Percentiles rank a stretch among this genome's conserved stretches.
phyloP scores from a whole-genome alignment of 2,797 vertebrate species.

The Rhabdophis nuchalis region DNA sequence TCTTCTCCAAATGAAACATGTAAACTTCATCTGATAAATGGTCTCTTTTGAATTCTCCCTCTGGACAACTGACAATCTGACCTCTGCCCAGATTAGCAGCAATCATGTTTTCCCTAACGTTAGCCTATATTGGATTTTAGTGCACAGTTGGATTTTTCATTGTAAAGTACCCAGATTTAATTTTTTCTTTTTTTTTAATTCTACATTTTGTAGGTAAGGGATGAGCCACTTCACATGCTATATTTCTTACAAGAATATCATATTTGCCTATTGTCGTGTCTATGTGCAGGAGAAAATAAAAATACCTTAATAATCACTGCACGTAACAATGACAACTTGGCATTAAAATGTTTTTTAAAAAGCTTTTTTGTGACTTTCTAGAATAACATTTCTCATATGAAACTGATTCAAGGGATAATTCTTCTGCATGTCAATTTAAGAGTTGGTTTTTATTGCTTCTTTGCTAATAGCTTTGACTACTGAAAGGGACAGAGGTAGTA shows the following conservation, averaged over 20 bases:
- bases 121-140: neutral
- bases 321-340: neutral
- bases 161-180: conserved; percentile 12
- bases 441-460: neutral
- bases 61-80: neutral
- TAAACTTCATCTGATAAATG: neutral
- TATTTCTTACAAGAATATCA: neutral
- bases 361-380: neutral
- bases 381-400: neutral
- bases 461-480: neutral
- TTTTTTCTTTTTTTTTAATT: neutral
- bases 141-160: conserved; percentile 21
- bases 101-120: neutral
- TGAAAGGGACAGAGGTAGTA: neutral
- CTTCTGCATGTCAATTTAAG: conserved; percentile 15
- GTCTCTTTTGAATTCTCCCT: neutral
- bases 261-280: neutral
- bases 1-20: conserved; percentile 11
- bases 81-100: neutral
- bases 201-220: neutral
- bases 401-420: neutral
- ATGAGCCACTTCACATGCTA: conserved; percentile 1
- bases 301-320: neutral
- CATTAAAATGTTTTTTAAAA: neutral
- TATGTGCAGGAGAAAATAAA: neutral